Evolutionary conservation across 2,888 invertebrate genomes (phyloP).

Genomic region (Nemotelus nigrinus): DNA sequence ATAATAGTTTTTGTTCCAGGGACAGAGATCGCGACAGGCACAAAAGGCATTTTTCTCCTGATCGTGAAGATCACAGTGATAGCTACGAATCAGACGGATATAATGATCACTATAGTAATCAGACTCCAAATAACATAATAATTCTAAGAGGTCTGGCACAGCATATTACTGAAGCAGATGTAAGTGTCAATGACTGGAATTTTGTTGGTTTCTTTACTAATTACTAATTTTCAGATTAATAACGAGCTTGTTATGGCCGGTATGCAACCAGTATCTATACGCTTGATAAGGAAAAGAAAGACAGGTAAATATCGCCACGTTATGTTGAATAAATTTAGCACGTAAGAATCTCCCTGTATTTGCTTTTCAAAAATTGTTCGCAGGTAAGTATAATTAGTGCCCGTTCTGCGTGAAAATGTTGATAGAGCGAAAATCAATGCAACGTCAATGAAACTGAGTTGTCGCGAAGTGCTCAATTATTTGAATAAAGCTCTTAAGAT

Average conservation of each 20-base stretch:
- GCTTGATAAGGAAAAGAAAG: slow-evolving; percentile 83
- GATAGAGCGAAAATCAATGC: no score
- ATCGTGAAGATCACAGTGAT: slow-evolving; percentile 57
- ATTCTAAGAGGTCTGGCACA: slow-evolving; percentile 79
- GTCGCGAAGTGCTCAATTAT: no score
- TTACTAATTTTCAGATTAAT: slow-evolving; percentile 70
- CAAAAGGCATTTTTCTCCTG: slow-evolving; percentile 53
- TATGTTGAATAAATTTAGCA: slow-evolving; percentile 37
- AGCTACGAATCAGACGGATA: slow-evolving; percentile 60
- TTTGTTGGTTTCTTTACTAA: slow-evolving; percentile 2
- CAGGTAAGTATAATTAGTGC: slow-evolving; percentile 13
- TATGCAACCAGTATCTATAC: slow-evolving; percentile 80
- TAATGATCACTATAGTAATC: slow-evolving; percentile 68
- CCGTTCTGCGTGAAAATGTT: no score
- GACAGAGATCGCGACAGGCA: slow-evolving; percentile 48
- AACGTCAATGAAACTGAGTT: no score
- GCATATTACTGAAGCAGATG: slow-evolving; percentile 81
- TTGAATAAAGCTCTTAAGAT: not conserved
- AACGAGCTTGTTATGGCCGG: slow-evolving; percentile 80
- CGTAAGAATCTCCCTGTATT: slow-evolving; percentile 16
- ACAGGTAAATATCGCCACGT: slow-evolving; percentile 73
- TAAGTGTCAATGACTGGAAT: slow-evolving; percentile 64
- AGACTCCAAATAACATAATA: slow-evolving; percentile 75
- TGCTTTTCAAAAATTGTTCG: not conserved
- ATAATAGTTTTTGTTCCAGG: not conserved